Conservation (phyloP, 2,888 invertebrate genomes). For the Nowickia ferox region DNA sequence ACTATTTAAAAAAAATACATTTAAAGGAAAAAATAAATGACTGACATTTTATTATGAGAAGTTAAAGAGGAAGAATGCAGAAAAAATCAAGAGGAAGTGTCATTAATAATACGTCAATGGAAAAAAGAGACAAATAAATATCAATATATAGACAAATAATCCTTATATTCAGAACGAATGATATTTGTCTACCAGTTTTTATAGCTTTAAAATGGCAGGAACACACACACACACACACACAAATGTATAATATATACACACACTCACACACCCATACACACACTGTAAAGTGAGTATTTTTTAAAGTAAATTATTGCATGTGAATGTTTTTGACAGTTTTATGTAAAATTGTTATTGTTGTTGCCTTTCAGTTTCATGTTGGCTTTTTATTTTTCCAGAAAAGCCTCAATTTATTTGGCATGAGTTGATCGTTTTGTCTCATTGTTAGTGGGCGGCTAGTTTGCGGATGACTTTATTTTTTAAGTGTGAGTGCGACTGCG, state of each 20-base stretch:
- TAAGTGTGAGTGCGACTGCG: neutral
- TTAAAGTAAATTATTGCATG: slow-evolving; percentile 70
- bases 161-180: slow-evolving; percentile 58
- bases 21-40: slow-evolving; percentile 10
- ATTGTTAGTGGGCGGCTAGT: slow-evolving; percentile 36
- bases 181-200: slow-evolving; percentile 57
- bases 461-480: slow-evolving; percentile 45
- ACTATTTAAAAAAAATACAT: slow-evolving; percentile 7
- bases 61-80: slow-evolving; percentile 12
- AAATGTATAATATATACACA: neutral
- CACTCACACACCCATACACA: slow-evolving; percentile 2
- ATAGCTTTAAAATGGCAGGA: slow-evolving; percentile 40
- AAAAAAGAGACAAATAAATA: slow-evolving; percentile 51
- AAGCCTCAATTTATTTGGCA: slow-evolving; percentile 52
- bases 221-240: neutral
- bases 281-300: slow-evolving; percentile 33
- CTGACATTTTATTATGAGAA: slow-evolving; percentile 20
- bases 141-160: slow-evolving; percentile 69
- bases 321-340: slow-evolving; percentile 72
- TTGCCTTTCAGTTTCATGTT: slow-evolving; percentile 29
- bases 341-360: slow-evolving; percentile 64
- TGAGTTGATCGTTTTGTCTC: slow-evolving; percentile 47
- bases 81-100: slow-evolving; percentile 57
- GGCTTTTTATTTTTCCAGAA: slow-evolving; percentile 20
- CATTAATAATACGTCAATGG: slow-evolving; percentile 67